Evolutionary conservation across 2,797 vertebrate genomes (phyloP).

Genomic region (Carcharodon carcharias): DNA sequence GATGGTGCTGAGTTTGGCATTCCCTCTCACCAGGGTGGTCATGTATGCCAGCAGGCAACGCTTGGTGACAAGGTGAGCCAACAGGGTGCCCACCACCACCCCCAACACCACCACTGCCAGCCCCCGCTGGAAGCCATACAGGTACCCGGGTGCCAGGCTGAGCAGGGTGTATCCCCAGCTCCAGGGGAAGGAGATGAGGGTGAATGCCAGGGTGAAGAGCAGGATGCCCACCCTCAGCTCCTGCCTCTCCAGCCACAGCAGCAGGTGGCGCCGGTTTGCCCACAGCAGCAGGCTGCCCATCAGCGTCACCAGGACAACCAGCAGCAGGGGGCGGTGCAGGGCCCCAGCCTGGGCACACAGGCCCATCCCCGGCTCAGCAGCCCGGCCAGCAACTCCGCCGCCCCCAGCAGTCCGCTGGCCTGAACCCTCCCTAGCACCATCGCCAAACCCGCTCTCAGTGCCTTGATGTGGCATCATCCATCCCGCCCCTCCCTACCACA

Average conservation of each 20-base stretch:
- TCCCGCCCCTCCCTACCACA: not conserved
- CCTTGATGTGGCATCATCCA: not conserved
- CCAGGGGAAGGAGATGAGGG: slow-evolving; percentile 87
- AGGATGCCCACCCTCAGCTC: slow-evolving; percentile 80
- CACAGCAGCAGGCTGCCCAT: slow-evolving; percentile 20
- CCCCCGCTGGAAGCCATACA: slow-evolving; percentile 90
- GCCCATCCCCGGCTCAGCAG: not conserved
- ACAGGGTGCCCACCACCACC: slow-evolving; percentile 82
- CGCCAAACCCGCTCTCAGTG: not conserved
- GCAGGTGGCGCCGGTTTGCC: slow-evolving; percentile 70
- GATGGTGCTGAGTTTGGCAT: slow-evolving; percentile 80
- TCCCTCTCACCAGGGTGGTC: slow-evolving; percentile 74
- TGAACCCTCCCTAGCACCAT: not conserved
- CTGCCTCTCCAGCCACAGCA: slow-evolving; percentile 88
- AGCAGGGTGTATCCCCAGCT: slow-evolving; percentile 97
- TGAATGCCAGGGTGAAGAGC: slow-evolving; percentile 85
- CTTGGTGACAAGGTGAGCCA: slow-evolving; percentile 84
- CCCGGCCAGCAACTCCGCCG: slow-evolving; percentile 38
- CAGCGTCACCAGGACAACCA: not conserved
- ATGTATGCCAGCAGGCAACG: slow-evolving; percentile 80
- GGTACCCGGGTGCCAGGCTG: slow-evolving; percentile 93
- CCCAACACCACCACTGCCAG: slow-evolving; percentile 91
- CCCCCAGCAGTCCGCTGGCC: not conserved
- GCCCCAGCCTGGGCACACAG: slow-evolving; percentile 12
- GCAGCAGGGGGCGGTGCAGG: not conserved